Base-by-base conservation (phyloP, 2,888 invertebrate species). In the Papilio elwesi region DNA sequence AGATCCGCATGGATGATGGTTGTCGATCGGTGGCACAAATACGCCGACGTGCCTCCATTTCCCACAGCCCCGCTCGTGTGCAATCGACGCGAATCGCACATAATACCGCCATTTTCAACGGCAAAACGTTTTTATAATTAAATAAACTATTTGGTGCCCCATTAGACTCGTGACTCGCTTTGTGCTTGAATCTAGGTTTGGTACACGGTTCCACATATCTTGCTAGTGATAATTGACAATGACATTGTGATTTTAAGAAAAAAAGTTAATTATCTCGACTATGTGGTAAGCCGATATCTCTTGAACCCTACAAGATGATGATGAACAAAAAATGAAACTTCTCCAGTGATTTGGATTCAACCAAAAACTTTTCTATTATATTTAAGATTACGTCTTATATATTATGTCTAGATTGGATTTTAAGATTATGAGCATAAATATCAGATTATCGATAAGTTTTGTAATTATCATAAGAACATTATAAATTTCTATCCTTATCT, bases 31-130 rank as follows among this genome's bases (percentile, higher is more conserved):
- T 76, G 76, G 74, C 78, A 79, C 77, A 78, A 80, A 81, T 80
- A 80, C 78, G 76, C 75, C 77, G 76, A 78, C 81, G 43, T 76
- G 80, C 80, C 79, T 76, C 83, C 78, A 78, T 77, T 89, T 90
- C 89, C 86, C 90, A 90, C 90, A 89, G 87, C 82, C 83, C 75
- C 75, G 71, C 72, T 74, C 68, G 75, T 76, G 70, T 74, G 77
- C 76, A 77, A 81, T 81, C 81, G 78, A 74, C 76, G 76, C 77
- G 75, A 79, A 81, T 82, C 79, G 82, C 81, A 82, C 82, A 80
- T 83, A 84, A 82, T 80, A 78, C 79, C 74, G 79, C 79, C 76
- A 76, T 78, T 77, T 75, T 74, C 71, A 73, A 77, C 77, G 78
- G 76, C 80, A 77, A 76, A 76, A 75, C 73, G 68, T 57, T 51